A percentile compares a stretch with the other conserved stretches of the same genome.
phyloP scores from a whole-genome alignment of 2,113 vertebrate genomes.

The Monopterus albus region DNA sequence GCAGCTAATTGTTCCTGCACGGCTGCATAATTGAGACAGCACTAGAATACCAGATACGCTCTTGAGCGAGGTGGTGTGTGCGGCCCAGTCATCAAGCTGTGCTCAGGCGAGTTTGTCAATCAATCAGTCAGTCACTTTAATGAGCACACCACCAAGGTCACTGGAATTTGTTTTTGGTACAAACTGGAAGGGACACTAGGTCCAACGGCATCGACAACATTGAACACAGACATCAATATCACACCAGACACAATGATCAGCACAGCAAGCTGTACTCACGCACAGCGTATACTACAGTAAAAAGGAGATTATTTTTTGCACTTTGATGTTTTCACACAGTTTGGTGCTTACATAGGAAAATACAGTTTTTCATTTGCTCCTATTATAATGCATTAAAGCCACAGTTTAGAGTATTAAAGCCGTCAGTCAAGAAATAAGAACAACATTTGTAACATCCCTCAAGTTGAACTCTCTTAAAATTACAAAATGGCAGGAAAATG shows the following conservation, averaged over 20 bases:
- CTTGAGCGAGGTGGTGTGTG: conserved; percentile 24
- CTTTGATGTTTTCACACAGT: conserved; percentile 9
- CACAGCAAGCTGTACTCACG: not conserved
- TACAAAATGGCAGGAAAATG: too few species aligned
- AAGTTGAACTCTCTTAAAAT: too few species aligned
- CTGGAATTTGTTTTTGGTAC: conserved; percentile 28
- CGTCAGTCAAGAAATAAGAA: too few species aligned
- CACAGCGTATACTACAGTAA: conserved; percentile 10
- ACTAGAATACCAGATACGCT: conserved; percentile 57
- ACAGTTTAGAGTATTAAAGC: too few species aligned
- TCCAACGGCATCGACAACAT: conserved; percentile 19
- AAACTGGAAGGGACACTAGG: not conserved
- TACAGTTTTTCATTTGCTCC: too few species aligned
- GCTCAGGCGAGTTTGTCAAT: conserved; percentile 37
- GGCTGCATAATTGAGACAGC: conserved; percentile 47
- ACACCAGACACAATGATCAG: not conserved
- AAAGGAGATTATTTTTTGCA: not conserved
- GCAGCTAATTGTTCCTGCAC: conserved; percentile 72
- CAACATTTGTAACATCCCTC: too few species aligned
- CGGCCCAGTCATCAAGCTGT: conserved; percentile 10
- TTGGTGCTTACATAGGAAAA: too few species aligned
- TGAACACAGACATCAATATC: not conserved
- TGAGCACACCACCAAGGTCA: conserved; percentile 32
- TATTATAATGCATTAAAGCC: too few species aligned
- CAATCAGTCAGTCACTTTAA: conserved; percentile 51